Percentiles rank a stretch among this genome's conserved stretches.
These are phyloP conservation scores for Taeniopygia guttata DNA, from an alignment of 2,797 vertebrate species.

Conservation along the genomic window DNA sequence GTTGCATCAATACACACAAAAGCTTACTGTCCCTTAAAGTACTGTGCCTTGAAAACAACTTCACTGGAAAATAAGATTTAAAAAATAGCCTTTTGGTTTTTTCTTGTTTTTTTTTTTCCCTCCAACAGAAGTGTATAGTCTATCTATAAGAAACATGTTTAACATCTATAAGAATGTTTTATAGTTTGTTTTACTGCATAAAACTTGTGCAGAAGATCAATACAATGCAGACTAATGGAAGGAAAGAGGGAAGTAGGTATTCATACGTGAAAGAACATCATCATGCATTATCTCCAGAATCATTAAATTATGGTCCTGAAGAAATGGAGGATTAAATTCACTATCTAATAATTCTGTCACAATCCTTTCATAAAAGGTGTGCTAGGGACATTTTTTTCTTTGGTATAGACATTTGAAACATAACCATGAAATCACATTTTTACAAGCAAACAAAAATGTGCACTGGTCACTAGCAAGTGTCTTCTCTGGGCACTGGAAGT, in stretches of 20 bases:
- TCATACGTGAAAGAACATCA: neutral
- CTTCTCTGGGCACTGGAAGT: neutral
- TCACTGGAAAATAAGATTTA: neutral
- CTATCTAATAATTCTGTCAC: neutral
- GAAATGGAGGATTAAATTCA: neutral
- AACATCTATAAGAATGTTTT: neutral
- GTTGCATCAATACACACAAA: neutral
- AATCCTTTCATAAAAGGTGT: neutral
- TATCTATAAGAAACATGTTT: too few species aligned
- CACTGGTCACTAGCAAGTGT: neutral
- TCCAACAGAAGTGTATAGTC: neutral
- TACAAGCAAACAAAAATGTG: neutral
- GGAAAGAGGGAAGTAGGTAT: neutral
- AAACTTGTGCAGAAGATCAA: neutral
- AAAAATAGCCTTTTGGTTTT: rapidly evolving
- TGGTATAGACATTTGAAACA: neutral
- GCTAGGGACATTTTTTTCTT: neutral
- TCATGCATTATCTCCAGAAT: neutral
- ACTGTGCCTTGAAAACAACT: neutral
- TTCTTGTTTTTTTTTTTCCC: neutral
- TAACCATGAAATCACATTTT: neutral
- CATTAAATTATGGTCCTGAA: neutral
- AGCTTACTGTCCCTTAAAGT: neutral
- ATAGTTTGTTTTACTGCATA: neutral
- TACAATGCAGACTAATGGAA: neutral